Evolutionary conservation across 2,888 invertebrate genomes (phyloP), one percentile per base, ranked within the genome.

Genomic region (Epistrophe grossulariae): DNA sequence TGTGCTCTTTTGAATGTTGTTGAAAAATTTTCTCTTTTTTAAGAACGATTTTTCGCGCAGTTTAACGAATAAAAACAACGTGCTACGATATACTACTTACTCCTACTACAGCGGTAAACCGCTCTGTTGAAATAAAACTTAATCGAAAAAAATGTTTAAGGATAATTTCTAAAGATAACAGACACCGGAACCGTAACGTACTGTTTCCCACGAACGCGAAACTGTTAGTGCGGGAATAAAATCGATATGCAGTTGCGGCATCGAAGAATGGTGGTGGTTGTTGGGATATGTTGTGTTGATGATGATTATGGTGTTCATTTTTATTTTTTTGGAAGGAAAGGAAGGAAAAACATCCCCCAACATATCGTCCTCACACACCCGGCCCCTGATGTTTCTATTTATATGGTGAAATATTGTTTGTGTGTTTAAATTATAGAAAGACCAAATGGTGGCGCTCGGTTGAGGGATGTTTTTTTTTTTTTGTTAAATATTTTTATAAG

Each of bases 61-160:
- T 71, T 77, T 64, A 55, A 48, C 82, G 78, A 85, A 85, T 85
- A 74, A 85, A 85, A 85, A 85, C 85, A 85, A 85, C 85, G 85
- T 85, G 85, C 73, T 81, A 24, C 62, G 52, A 48, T 38, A 55
- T 38, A 70, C 55, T 79, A 70, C 72, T 72, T 40, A 60, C 72
- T 62, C 70, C 62, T 76, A 52, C 62, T 57, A 81, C 70, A 19
- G 43, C 66, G n/a, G 10, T 28, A 45, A 17, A 13, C 3, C 45
- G 28, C 28, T 73, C 24, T 73, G 64, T 64, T 17, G 68, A 68
- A 59, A 73, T 48, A 31, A 50, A 62, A 38, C 40, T 9, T 9
- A 28, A 9, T 28, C n/a, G 55, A 55, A 31, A 35, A n/a, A 64
- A 60, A 15, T 43, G 38, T 38, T 38, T 40, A 73, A 68, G 76